phyloP scores from a whole-genome alignment of 2,113 vertebrate species.

The Ictidomys tridecemlineatus region DNA sequence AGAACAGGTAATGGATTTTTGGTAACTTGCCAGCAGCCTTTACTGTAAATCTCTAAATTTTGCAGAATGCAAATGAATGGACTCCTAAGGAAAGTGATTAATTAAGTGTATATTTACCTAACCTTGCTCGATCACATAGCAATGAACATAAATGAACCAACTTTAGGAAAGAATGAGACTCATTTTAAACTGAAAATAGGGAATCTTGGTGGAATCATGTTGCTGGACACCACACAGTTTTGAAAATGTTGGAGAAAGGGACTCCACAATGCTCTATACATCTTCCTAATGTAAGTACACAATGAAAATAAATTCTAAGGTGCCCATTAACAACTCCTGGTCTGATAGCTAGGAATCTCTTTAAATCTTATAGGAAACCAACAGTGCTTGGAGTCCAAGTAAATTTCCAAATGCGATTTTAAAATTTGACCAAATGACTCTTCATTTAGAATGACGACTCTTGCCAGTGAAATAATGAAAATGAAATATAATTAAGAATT shows the following conservation, averaged over 20 bases:
- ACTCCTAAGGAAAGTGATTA: neutral
- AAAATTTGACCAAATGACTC: conserved; percentile 5
- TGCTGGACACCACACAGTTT: neutral
- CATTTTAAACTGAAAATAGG: conserved; percentile 1
- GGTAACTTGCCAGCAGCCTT: neutral
- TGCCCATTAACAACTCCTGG: neutral
- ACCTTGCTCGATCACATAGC: neutral
- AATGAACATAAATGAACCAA: neutral
- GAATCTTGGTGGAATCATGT: neutral
- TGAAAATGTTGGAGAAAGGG: neutral
- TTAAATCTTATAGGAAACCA: neutral
- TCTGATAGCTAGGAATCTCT: neutral
- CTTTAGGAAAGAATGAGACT: neutral
- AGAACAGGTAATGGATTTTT: neutral
- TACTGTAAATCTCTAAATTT: neutral
- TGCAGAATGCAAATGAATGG: neutral
- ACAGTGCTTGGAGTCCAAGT: neutral
- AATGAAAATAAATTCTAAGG: neutral
- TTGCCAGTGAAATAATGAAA: neutral
- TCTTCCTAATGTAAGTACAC: neutral
- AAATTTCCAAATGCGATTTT: neutral
- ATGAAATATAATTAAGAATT: neutral
- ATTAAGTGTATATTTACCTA: neutral
- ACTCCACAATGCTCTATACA: neutral
- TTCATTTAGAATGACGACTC: conserved; percentile 1